phyloP scores from a whole-genome alignment of 2,888 invertebrate genomes.

The Napeogenes inachia region DNA sequence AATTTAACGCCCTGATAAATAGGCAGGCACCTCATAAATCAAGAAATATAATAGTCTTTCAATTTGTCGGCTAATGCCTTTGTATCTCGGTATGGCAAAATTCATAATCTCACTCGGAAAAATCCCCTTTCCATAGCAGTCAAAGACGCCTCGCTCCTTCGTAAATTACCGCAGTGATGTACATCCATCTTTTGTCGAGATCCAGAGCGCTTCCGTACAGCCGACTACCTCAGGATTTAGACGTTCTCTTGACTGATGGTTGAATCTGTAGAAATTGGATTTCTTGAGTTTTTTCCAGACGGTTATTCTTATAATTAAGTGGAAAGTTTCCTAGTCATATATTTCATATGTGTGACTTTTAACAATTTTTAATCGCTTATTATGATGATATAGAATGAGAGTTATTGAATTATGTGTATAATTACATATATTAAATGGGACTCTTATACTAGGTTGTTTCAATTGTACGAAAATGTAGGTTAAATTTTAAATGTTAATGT shows the following conservation, averaged over 20 bases:
- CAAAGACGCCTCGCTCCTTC: constrained; percentile 29
- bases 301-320: constrained; percentile 13
- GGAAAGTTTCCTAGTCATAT: constrained; percentile 9
- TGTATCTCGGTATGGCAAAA: constrained; percentile 34
- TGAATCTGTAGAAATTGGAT: constrained; percentile 25
- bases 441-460: constrained; percentile 1
- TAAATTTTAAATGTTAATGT: constrained; percentile 20
- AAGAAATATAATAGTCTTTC: constrained; percentile 40
- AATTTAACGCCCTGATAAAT: constrained; percentile 31
- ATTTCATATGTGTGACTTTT: neutral
- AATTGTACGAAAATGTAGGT: constrained; percentile 20
- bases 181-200: constrained; percentile 34
- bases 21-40: constrained; percentile 37
- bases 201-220: constrained; percentile 17
- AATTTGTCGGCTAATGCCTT: constrained; percentile 41
- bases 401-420: neutral
- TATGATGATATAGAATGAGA: neutral
- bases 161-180: constrained; percentile 32
- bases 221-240: constrained; percentile 24
- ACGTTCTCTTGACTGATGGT: constrained; percentile 22
- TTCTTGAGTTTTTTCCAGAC: constrained; percentile 18
- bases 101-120: constrained; percentile 28
- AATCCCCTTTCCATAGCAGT: constrained; percentile 27
- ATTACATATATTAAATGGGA: neutral
- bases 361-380: neutral